A percentile compares a stretch with the other conserved stretches of the same genome.
These are phyloP conservation scores for Euplagia quadripunctaria DNA, from an alignment of 2,888 invertebrate species.

Conservation along the genomic window DNA sequence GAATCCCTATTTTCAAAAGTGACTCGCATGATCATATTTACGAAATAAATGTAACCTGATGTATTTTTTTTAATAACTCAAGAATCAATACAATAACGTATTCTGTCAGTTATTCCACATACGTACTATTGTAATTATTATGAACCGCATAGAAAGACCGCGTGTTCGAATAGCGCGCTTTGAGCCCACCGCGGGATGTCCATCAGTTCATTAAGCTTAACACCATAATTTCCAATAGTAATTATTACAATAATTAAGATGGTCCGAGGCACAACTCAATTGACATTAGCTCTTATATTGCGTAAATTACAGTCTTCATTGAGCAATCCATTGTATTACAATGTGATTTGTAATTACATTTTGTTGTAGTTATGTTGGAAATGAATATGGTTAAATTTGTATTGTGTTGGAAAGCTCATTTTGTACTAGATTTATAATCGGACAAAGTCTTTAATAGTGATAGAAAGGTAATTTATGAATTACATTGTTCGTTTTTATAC, in stretches of 20 bases:
- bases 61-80: not conserved
- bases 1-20: too few species aligned
- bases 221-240: slow-evolving; percentile 74
- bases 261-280: slow-evolving; percentile 44
- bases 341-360: slow-evolving; percentile 49
- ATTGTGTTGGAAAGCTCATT: slow-evolving; percentile 21
- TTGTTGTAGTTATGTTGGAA: slow-evolving; percentile 26
- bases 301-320: slow-evolving; percentile 53
- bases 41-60: not conserved
- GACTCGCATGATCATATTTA: not conserved
- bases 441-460: not conserved
- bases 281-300: slow-evolving; percentile 60
- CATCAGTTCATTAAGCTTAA: slow-evolving; percentile 66
- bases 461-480: not conserved
- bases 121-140: not conserved
- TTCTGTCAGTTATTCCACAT: too few species aligned
- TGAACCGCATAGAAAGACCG: slow-evolving; percentile 20
- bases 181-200: slow-evolving; percentile 33
- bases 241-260: slow-evolving; percentile 64
- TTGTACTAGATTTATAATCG: slow-evolving; percentile 11
- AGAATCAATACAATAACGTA: not conserved
- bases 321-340: slow-evolving; percentile 52
- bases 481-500: not conserved
- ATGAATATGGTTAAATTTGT: slow-evolving; percentile 23
- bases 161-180: slow-evolving; percentile 36